These are phyloP conservation scores for Pyralis farinalis DNA, from an alignment of 2,888 invertebrate species.

Conservation along the genomic window DNA sequence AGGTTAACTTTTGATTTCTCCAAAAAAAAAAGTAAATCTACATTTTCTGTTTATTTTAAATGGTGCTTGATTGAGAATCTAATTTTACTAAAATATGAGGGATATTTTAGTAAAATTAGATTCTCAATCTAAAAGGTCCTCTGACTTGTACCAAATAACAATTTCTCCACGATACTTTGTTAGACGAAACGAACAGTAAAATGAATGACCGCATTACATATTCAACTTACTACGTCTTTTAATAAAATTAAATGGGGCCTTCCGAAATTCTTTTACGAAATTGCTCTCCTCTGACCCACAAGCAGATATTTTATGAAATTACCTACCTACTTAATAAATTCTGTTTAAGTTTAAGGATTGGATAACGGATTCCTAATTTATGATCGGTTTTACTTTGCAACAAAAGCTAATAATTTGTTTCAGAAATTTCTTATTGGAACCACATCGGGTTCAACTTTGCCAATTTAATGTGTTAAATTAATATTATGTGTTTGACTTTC, in stretches of 20 bases:
- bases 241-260: conserved; percentile 9
- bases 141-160: conserved; percentile 1
- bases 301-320: conserved; percentile 48
- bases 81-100: no score
- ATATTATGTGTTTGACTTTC: conserved; percentile 33
- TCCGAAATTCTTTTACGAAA: conserved; percentile 4
- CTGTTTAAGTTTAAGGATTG: conserved; percentile 49
- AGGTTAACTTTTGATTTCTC: no score
- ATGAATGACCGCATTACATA: conserved; percentile 10
- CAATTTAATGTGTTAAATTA: conserved; percentile 39
- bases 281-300: conserved; percentile 11
- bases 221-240: conserved; percentile 10
- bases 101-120: no score
- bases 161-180: conserved; percentile 5
- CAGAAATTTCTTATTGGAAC: conserved; percentile 40
- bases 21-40: no score
- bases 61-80: no score
- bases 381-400: conserved; percentile 58
- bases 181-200: conserved; percentile 3
- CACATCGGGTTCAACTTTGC: conserved; percentile 41
- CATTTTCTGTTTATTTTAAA: no score
- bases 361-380: conserved; percentile 59
- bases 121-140: not conserved
- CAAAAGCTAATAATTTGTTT: conserved; percentile 59
- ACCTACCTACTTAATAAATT: conserved; percentile 51